A percentile compares a stretch with the other conserved stretches of the same genome.
phyloP scores from a whole-genome alignment of 2,888 invertebrate genomes.

The Syrista parreyssii region DNA sequence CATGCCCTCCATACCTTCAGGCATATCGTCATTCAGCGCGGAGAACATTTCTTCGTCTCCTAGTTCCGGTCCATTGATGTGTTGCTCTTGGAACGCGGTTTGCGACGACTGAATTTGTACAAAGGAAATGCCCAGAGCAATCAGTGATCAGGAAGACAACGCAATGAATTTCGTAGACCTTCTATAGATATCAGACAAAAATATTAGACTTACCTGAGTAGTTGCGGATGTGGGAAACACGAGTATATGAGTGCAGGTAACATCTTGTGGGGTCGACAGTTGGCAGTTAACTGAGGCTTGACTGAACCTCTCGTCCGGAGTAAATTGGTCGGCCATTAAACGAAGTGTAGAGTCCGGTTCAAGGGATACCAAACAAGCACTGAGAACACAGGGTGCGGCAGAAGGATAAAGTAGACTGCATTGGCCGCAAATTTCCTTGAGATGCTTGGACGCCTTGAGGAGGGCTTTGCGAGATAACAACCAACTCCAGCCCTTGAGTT shows the following conservation, averaged over 20 bases:
- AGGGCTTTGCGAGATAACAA: conserved; percentile 92
- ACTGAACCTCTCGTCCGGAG: conserved; percentile 92
- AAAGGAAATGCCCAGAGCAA: neutral
- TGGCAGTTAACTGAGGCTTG: conserved; percentile 90
- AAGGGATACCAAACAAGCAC: conserved; percentile 97
- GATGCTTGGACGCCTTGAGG: conserved; percentile 84
- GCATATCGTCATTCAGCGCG: conserved; percentile 72
- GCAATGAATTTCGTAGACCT: neutral
- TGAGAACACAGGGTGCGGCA: conserved; percentile 91
- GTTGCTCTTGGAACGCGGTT: conserved; percentile 77
- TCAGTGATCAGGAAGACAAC: neutral
- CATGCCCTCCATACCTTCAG: conserved; percentile 78
- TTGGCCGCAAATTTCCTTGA: conserved; percentile 91
- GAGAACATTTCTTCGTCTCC: conserved; percentile 77
- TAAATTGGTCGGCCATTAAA: conserved; percentile 94
- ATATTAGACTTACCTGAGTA: conserved; percentile 75
- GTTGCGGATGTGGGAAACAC: conserved; percentile 98
- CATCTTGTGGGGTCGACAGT: conserved; percentile 95
- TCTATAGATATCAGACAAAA: neutral
- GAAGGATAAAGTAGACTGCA: conserved; percentile 85
- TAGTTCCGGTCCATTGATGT: conserved; percentile 75
- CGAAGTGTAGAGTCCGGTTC: conserved; percentile 88
- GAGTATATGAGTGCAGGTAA: conserved; percentile 96
- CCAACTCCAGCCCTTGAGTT: conserved; percentile 97
- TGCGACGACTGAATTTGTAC: conserved; percentile 71